phyloP scores from a whole-genome alignment of 2,888 invertebrate genomes.

The Andrena marginata region DNA sequence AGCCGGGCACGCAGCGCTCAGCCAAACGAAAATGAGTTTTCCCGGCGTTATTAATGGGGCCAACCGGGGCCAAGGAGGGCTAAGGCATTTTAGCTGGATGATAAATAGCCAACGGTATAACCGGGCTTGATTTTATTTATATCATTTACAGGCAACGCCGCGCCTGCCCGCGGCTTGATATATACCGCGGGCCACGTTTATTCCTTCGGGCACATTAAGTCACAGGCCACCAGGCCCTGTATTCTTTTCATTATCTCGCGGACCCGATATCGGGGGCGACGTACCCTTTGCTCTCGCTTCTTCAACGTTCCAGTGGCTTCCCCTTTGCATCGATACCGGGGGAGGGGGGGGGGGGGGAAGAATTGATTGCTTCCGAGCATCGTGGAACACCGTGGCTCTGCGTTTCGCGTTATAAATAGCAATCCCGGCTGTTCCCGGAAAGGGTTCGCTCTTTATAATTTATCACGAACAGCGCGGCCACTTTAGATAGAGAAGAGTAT shows the following conservation, averaged over 20 bases:
- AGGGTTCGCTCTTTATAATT: slow-evolving; percentile 9
- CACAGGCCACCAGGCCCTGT: slow-evolving; percentile 51
- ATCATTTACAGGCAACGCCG: slow-evolving; percentile 74
- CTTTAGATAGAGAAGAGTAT: slow-evolving; percentile 4
- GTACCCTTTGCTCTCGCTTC: slow-evolving; percentile 14
- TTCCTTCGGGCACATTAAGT: slow-evolving; percentile 75
- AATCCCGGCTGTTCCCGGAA: background rate
- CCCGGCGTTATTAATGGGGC: slow-evolving; percentile 73
- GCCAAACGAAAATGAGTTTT: slow-evolving; percentile 72
- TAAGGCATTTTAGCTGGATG: slow-evolving; percentile 74
- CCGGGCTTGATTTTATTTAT: slow-evolving; percentile 79
- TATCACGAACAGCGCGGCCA: slow-evolving; percentile 26
- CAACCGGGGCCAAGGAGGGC: slow-evolving; percentile 45
- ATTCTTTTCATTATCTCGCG: slow-evolving; percentile 58
- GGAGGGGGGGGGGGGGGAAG: slow-evolving; percentile 43
- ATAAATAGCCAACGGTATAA: slow-evolving; percentile 75
- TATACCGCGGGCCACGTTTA: slow-evolving; percentile 67
- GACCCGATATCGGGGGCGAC: slow-evolving; percentile 52
- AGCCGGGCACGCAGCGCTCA: slow-evolving; percentile 35
- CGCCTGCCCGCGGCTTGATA: slow-evolving; percentile 72
- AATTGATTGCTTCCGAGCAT: slow-evolving; percentile 56
- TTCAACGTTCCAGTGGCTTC: background rate
- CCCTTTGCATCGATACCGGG: slow-evolving; percentile 22
- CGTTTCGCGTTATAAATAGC: slow-evolving; percentile 36
- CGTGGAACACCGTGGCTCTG: slow-evolving; percentile 3